These are phyloP conservation scores for Geopemphigus sp. DNA, from an alignment of 1,140 invertebrate genomes.

Conservation along the genomic window DNA sequence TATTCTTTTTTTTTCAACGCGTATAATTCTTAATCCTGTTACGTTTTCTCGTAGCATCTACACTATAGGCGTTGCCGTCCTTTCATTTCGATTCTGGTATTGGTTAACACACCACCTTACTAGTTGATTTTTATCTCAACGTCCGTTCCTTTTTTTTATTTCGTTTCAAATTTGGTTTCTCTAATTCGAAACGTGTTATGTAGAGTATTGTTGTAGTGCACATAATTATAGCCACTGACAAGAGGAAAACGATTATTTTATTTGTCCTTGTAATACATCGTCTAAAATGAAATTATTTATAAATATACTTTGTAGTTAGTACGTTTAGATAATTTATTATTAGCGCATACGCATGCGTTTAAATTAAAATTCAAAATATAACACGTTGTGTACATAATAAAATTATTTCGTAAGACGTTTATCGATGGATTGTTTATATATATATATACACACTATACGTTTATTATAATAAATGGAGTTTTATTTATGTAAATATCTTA, in stretches of 20 bases:
- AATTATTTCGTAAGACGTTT: not conserved
- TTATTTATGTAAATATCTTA: too few relatives aligned
- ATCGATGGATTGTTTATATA: too few relatives aligned
- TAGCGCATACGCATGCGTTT: too few relatives aligned
- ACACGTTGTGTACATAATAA: not conserved
- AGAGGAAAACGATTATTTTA: not conserved
- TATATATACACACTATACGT: too few relatives aligned
- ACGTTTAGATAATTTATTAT: not conserved
- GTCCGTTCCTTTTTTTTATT: not conserved
- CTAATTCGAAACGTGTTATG: not conserved
- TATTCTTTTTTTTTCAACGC: too few relatives aligned
- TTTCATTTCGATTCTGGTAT: not conserved
- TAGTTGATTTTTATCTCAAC: not conserved
- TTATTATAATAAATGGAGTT: too few relatives aligned
- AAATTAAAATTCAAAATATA: not conserved
- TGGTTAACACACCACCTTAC: not conserved
- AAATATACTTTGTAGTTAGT: not conserved
- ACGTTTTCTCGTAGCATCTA: too few relatives aligned
- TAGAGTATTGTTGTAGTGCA: not conserved
- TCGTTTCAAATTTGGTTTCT: not conserved
- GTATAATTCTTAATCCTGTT: too few relatives aligned
- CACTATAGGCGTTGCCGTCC: not conserved
- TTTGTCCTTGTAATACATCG: slow-evolving; percentile 6
- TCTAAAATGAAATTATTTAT: not conserved
- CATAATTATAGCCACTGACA: not conserved